Evolutionary conservation across 1,140 invertebrate species (phyloP), one percentile per base, ranked within the genome.

Genomic region (Drosophila murphyi): DNA sequence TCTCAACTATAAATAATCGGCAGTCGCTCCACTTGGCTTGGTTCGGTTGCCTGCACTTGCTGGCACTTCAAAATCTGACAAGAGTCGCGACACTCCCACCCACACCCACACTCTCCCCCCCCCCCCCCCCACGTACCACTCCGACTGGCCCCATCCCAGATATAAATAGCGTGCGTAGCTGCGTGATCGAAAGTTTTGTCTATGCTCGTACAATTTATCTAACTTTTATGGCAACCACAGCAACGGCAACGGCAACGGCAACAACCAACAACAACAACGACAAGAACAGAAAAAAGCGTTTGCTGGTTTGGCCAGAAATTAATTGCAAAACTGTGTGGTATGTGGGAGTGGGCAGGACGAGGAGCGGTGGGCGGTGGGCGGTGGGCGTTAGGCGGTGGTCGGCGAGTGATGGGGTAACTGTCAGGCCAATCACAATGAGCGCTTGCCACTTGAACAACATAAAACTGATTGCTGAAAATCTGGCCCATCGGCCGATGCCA

Each of bases 1-100:
- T 88, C 78, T 83, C 85, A 88, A 88, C 85, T 88, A 88, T 88
- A 88, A 88, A 88, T 88, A 88, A 88, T 88, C 85, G 85, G 80
- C 81, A 89, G 74, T 76, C 57, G 34, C 77, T 86, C 54, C 76
- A 86, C 65, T 85, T 76, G 82, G 78, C 74, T 60, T 64, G 60
- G 70, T 78, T 82, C 60, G 61, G 81, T 86, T 86, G 72, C 73
- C 50, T 56, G 74, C 65, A n/a, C 68, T 52, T 35, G 45, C 62
- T 64, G 72, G 72, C 80, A 88, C 83, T 89, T 89, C 72, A 88
- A 88, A 82, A 89, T 80, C 73, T 85, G 71, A 75, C 77, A 89
- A 82, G 59, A 61, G 73, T 61, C 79, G 82, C 75, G 82, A 59
- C 54, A 41, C 39, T 43, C 20, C 39, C 41, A 47, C 51, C 10